A percentile compares a stretch with the other conserved stretches of the same genome.
Evolutionary conservation across 2,888 invertebrate genomes (phyloP).

Genomic region (Drosophila greeni): DNA sequence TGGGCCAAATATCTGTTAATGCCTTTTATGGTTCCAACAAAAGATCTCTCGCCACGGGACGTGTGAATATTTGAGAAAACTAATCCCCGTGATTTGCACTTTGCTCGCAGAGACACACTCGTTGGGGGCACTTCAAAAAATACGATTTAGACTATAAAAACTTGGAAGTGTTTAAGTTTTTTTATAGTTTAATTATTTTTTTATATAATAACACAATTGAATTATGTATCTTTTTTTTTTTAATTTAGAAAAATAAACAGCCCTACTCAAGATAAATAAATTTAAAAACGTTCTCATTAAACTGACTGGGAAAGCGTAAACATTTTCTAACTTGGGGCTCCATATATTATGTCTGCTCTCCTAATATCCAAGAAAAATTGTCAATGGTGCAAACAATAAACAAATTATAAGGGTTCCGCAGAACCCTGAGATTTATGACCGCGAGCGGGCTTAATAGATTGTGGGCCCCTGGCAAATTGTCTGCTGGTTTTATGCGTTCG

Average conservation of each 20-base stretch:
- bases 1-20: conserved; percentile 31
- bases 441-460: conserved; percentile 20
- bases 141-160: background rate
- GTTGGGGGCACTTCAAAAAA: background rate
- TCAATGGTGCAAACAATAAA: conserved; percentile 54
- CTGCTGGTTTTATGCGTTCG: conserved; percentile 6
- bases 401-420: conserved; percentile 52
- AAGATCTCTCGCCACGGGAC: conserved; percentile 42
- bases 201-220: too few species aligned
- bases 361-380: conserved; percentile 9
- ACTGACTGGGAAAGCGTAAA: too few species aligned
- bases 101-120: conserved; percentile 18
- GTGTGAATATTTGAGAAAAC: conserved; percentile 61
- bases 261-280: background rate
- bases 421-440: conserved; percentile 16
- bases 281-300: background rate
- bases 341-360: background rate
- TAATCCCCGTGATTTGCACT: conserved; percentile 61
- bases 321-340: background rate
- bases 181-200: background rate
- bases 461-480: conserved; percentile 27
- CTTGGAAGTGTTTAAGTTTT: background rate
- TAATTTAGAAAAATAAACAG: too few species aligned
- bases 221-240: too few species aligned
- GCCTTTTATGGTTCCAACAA: conserved; percentile 51